A percentile compares a stretch with the other conserved stretches of the same genome.
Conservation (phyloP, 2,797 vertebrate genomes). For the Dromococcyx pavoninus region DNA sequence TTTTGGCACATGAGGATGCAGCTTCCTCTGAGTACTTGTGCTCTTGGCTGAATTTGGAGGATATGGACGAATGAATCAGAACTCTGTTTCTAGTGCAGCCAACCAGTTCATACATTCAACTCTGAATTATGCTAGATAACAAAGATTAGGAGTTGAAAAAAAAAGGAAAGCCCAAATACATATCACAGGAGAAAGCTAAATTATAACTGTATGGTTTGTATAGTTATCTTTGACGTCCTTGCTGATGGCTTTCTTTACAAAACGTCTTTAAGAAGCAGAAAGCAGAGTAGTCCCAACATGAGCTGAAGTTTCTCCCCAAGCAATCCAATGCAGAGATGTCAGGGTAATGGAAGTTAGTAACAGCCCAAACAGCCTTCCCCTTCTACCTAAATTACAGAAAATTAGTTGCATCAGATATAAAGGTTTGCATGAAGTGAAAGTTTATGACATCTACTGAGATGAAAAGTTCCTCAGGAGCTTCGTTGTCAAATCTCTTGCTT, state of each 20-base stretch:
- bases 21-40: neutral
- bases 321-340: neutral
- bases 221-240: neutral
- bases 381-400: neutral
- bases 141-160: neutral
- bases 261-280: neutral
- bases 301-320: neutral
- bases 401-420: fast-evolving
- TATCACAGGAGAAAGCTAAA: neutral
- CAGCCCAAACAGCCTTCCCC: neutral
- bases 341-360: too few species aligned
- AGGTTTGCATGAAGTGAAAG: neutral
- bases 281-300: neutral
- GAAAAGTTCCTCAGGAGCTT: neutral
- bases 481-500: neutral
- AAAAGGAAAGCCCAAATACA: neutral
- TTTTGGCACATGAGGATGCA: neutral
- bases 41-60: neutral
- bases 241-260: neutral
- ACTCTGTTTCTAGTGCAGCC: neutral
- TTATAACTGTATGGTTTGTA: neutral
- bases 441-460: neutral
- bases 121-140: neutral
- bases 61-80: neutral
- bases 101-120: neutral